Conservation (phyloP, 2,797 vertebrate genomes). For the Sebastes diaconus region DNA sequence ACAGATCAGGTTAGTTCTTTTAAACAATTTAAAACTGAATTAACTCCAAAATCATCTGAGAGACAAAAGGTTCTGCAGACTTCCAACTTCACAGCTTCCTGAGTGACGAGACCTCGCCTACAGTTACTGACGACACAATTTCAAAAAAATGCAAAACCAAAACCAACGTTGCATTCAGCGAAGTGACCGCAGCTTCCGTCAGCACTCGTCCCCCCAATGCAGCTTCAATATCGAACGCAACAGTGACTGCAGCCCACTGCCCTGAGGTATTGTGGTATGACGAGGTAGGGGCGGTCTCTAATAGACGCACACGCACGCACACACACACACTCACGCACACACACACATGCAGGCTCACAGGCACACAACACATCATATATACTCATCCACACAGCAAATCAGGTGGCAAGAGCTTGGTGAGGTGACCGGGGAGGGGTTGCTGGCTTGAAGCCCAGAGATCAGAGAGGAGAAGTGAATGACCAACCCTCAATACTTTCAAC, state of each 20-base stretch:
- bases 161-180: slow-evolving; percentile 57
- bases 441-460: background rate
- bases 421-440: background rate
- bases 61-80: slow-evolving; percentile 75
- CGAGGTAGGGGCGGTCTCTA: slow-evolving; percentile 51
- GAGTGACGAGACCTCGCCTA: slow-evolving; percentile 76
- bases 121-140: slow-evolving; percentile 67
- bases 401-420: slow-evolving; percentile 9
- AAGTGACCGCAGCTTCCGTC: slow-evolving; percentile 42
- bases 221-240: slow-evolving; percentile 51
- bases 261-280: slow-evolving; percentile 74
- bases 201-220: slow-evolving; percentile 52
- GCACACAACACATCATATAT: slow-evolving; percentile 18
- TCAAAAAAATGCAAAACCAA: slow-evolving; percentile 56
- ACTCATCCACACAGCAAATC: slow-evolving; percentile 26
- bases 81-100: slow-evolving; percentile 80
- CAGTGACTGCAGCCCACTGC: slow-evolving; percentile 69
- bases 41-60: slow-evolving; percentile 73
- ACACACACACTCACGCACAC: slow-evolving; percentile 4
- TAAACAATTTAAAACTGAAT: slow-evolving; percentile 77
- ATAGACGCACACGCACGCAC: slow-evolving; percentile 15
- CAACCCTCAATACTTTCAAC: slow-evolving; percentile 11
- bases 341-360: background rate
- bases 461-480: background rate
- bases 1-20: slow-evolving; percentile 77